Conservation (phyloP, 1,140 invertebrate species). For the Daktulosphaira vitifoliae region DNA sequence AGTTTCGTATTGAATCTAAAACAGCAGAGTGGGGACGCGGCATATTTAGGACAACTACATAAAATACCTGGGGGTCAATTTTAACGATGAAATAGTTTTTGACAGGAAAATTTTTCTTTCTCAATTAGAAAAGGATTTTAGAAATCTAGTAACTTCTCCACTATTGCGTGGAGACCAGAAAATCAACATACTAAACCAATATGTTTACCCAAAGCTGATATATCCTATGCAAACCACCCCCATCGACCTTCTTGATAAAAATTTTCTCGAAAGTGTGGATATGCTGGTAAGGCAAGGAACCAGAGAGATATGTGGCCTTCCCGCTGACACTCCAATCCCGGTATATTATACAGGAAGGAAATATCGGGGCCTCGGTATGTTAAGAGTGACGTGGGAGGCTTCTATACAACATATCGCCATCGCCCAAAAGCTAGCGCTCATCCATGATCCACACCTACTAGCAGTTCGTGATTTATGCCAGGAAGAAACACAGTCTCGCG, state of each 20-base stretch:
- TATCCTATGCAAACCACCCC: background rate
- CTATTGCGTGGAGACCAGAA: background rate
- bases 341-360: conserved; percentile 2
- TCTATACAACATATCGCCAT: background rate
- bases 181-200: background rate
- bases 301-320: conserved; percentile 5
- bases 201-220: background rate
- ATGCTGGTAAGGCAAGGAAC: conserved; percentile 11
- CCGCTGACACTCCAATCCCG: conserved; percentile 5
- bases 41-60: too few species aligned
- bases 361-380: background rate
- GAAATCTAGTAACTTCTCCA: conserved; percentile 2
- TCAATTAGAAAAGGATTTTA: conserved; percentile 4
- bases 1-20: too few species aligned
- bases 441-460: background rate
- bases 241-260: background rate
- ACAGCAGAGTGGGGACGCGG: too few species aligned
- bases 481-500: background rate
- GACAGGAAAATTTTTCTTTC: background rate
- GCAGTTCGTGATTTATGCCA: conserved; percentile 2
- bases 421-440: background rate
- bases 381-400: background rate
- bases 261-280: background rate
- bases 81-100: background rate
- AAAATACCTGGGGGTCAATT: background rate